Evolutionary conservation across 2,113 vertebrate species (phyloP).

Genomic region (Choloepus hoffmanni): DNA sequence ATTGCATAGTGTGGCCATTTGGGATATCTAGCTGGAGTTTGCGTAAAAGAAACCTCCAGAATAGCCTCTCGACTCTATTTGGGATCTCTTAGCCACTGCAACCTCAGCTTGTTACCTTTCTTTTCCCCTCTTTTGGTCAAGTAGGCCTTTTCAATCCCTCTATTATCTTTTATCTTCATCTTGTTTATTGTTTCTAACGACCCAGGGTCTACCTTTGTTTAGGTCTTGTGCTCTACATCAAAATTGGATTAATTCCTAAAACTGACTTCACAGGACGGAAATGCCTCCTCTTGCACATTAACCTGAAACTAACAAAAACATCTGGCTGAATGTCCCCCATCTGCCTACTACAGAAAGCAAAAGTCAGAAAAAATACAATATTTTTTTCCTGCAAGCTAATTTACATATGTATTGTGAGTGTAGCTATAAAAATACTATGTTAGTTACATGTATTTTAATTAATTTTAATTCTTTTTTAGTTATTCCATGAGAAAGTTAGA

Average conservation of each 20-base stretch:
- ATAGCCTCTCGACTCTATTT: too few relatives aligned
- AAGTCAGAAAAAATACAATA: not conserved
- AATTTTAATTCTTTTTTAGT: conserved; percentile 32
- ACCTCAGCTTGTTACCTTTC: too few relatives aligned
- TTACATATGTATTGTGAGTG: not conserved
- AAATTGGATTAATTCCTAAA: not conserved
- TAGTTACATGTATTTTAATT: not conserved
- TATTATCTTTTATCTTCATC: not conserved
- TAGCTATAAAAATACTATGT: not conserved
- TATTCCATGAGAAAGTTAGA: not conserved
- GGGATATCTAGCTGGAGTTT: too few relatives aligned
- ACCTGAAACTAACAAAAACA: not conserved
- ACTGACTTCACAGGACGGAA: not conserved
- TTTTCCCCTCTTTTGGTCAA: too few relatives aligned
- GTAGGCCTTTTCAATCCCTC: too few relatives aligned
- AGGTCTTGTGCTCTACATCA: not conserved
- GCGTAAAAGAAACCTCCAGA: too few relatives aligned
- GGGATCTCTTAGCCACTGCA: too few relatives aligned
- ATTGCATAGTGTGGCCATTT: too few relatives aligned
- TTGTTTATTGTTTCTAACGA: conserved; percentile 16
- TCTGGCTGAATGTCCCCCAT: not conserved
- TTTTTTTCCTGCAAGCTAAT: not conserved
- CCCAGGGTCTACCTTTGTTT: not conserved
- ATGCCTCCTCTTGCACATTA: not conserved
- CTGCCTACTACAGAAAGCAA: not conserved